Conservation (phyloP, 2,888 invertebrate species). For the Arenicola marina region DNA sequence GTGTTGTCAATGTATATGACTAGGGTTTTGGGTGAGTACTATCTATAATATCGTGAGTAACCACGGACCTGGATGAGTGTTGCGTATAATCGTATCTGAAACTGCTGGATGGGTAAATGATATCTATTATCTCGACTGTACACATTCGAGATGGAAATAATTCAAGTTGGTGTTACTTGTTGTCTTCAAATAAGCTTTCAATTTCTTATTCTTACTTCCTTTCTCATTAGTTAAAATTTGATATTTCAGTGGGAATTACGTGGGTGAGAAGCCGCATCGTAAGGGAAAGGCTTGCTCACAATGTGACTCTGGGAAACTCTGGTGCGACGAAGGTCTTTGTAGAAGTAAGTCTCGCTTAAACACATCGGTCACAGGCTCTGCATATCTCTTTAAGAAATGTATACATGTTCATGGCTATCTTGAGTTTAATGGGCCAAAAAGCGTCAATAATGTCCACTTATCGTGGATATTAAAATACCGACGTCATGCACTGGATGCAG, state of each 20-base stretch:
- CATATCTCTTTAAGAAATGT: too few species aligned
- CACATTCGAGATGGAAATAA: background rate
- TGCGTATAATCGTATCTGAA: too few species aligned
- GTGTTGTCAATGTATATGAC: too few species aligned
- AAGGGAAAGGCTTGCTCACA: conserved; percentile 12
- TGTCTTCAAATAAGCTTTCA: background rate
- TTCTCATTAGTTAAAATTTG: background rate
- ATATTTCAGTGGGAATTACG: conserved; percentile 14
- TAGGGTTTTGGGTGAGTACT: too few species aligned
- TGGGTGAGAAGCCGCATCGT: conserved; percentile 13
- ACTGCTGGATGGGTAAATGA: background rate
- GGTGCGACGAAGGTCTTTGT: conserved; percentile 18
- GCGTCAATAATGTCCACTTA: background rate
- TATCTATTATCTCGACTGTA: background rate
- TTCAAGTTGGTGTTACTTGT: background rate
- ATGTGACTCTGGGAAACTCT: conserved; percentile 13
- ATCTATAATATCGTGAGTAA: conserved; percentile 12
- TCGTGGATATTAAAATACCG: too few species aligned
- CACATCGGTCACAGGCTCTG: too few species aligned
- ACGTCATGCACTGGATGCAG: too few species aligned
- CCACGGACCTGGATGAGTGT: conserved; percentile 15
- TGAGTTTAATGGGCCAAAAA: too few species aligned
- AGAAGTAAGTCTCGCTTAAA: background rate
- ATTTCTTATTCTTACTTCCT: background rate
- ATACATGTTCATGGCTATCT: too few species aligned